These are phyloP conservation scores for Gymnoscelis rufifasciata DNA, from an alignment of 2,888 invertebrate species.

Conservation along the genomic window DNA sequence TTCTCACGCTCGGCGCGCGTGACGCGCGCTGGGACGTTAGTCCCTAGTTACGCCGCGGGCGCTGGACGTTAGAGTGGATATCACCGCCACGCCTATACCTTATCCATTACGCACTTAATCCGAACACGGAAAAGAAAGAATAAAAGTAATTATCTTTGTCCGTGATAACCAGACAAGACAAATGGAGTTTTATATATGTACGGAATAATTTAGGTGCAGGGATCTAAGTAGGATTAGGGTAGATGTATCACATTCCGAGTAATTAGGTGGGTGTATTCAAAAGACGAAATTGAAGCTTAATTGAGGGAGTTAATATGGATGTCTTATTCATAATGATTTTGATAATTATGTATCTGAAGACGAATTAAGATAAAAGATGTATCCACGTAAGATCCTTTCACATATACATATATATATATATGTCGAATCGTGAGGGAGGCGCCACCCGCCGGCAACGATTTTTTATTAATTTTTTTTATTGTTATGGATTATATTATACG, in stretches of 20 bases:
- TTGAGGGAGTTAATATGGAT: neutral
- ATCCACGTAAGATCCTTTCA: no score
- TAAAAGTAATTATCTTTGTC: slow-evolving; percentile 25
- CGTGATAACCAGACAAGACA: slow-evolving; percentile 21
- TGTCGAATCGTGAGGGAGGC: no score
- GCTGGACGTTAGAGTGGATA: no score
- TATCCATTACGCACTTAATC: neutral
- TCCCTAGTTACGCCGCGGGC: no score
- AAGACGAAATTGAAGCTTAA: neutral
- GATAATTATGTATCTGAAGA: neutral
- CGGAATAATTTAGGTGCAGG: slow-evolving; percentile 6
- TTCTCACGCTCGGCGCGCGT: no score
- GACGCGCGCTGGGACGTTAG: no score
- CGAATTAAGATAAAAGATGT: no score
- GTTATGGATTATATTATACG: no score
- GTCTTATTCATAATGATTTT: no score
- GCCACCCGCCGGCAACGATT: no score
- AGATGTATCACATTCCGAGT: neutral
- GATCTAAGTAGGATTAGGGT: neutral
- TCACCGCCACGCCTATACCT: neutral
- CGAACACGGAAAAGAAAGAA: slow-evolving; percentile 12
- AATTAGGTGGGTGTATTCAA: neutral
- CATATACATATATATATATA: no score
- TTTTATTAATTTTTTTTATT: no score
- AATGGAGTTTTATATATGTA: slow-evolving; percentile 15